Conservation (phyloP, 2,888 invertebrate species). For the Amorpha juglandis region DNA sequence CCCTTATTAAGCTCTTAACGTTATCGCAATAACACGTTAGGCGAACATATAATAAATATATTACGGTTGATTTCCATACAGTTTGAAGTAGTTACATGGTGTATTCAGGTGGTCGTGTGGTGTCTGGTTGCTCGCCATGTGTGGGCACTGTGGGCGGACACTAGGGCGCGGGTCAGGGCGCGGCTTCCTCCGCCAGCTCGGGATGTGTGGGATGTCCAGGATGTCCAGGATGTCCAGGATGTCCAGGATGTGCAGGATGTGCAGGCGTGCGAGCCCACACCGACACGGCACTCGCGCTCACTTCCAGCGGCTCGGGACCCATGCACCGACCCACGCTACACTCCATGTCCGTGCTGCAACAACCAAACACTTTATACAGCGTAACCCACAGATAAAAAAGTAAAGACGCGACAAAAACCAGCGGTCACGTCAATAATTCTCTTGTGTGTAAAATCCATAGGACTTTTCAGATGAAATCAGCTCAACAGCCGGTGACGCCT, state of each 20-base stretch:
- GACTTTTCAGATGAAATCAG: no score
- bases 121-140: not conserved
- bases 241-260: constrained; percentile 33
- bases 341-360: constrained; percentile 76
- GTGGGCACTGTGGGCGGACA: constrained; percentile 3
- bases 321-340: constrained; percentile 75
- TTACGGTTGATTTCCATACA: no score
- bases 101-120: no score
- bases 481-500: no score
- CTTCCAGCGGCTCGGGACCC: constrained; percentile 63
- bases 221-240: no score
- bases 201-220: constrained; percentile 37
- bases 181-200: constrained; percentile 75
- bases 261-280: constrained; percentile 44
- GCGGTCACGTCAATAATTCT: no score
- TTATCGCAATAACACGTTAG: no score
- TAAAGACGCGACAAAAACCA: no score
- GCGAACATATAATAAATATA: no score
- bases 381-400: not conserved
- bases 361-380: not conserved
- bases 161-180: constrained; percentile 64
- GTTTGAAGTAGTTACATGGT: not conserved
- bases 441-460: no score
- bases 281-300: constrained; percentile 54
- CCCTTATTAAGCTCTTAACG: no score